Base-by-base conservation (phyloP, 2,888 invertebrate species). In the Dryobotodes eremita region DNA sequence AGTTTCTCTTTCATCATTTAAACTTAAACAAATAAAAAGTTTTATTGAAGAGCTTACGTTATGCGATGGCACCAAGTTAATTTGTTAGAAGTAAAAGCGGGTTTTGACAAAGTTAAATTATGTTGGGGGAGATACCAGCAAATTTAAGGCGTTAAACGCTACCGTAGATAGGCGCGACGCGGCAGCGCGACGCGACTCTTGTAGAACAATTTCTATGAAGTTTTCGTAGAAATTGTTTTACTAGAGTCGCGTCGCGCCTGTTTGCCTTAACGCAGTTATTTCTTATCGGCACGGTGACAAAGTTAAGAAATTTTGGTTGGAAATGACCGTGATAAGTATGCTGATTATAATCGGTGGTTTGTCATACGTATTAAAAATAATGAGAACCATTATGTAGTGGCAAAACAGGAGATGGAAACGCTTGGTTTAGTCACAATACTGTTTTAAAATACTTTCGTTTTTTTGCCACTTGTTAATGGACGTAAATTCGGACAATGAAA, bases 91-190 rank as follows among this genome's bases (percentile, higher is more conserved):
- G 82, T 79, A 82, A 85, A 89, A 83, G 84, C 84, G 77, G 83
- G 83, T 75, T 85, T 80, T 77, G 77, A 70, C 84, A 87, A 90
- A 92, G 90, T 90, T 90, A 86, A 91, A 92, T 91, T 89, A 89
- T 88, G 84, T 88, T 83, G 76, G 73, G 80, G 73, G 81, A 75
- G 83, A 83, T 86, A 79, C 79, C 75, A 65, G 70, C 50, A 62
- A 78, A 84, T 77, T 87, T 77, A 65, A 86, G 70, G 74, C 80
- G 66, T 79, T 85, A 36, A 36, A 36, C 1, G 31, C 31, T 36
- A 1, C 31, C 31, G 31, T 3, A 36, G 31, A 36, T 3, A n/a
- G 31, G 3, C 31, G 31, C 31, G 31, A 36, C 31, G 31, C 31
- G 31, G 3, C 31, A 36, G 31, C 31, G 1, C 3, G 31, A 36